Evolutionary conservation across 2,113 vertebrate genomes (phyloP).

Genomic region (Calidris pugnax): DNA sequence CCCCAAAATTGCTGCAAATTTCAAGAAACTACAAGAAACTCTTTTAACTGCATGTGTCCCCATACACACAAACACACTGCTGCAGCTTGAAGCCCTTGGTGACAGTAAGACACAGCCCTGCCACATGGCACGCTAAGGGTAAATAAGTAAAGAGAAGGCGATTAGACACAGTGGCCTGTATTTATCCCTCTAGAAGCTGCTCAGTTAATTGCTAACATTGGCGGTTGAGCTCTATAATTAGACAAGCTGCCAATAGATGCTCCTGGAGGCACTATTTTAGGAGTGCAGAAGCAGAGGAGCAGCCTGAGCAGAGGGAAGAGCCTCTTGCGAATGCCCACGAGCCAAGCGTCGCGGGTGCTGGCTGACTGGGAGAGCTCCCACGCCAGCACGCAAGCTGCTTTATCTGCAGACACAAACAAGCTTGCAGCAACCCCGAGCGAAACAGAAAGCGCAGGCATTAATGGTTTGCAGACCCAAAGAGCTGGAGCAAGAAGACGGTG

Average conservation of each 20-base stretch:
- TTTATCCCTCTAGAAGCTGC: slow-evolving; percentile 3
- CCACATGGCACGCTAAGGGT: fast-evolving
- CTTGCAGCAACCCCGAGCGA: background rate
- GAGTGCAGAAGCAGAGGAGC: background rate
- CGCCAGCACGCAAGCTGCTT: background rate
- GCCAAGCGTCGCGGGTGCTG: background rate
- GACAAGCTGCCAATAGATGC: slow-evolving; percentile 17
- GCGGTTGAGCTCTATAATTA: background rate
- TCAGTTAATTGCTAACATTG: background rate
- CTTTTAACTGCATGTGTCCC: no score
- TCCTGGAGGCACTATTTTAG: slow-evolving; percentile 13
- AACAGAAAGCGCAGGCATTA: background rate
- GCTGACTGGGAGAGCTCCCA: background rate
- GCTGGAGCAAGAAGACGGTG: background rate
- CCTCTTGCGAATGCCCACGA: background rate
- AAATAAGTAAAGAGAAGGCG: background rate
- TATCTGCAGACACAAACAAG: background rate
- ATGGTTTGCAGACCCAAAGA: background rate
- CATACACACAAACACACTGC: background rate
- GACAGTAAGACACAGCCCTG: background rate
- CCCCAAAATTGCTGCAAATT: background rate
- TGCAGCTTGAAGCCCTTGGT: background rate
- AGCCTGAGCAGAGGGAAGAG: background rate
- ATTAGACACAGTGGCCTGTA: background rate
- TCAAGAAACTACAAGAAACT: background rate